Evolutionary conservation across 2,888 invertebrate species (phyloP).

Genomic region (Keiferia lycopersicella): DNA sequence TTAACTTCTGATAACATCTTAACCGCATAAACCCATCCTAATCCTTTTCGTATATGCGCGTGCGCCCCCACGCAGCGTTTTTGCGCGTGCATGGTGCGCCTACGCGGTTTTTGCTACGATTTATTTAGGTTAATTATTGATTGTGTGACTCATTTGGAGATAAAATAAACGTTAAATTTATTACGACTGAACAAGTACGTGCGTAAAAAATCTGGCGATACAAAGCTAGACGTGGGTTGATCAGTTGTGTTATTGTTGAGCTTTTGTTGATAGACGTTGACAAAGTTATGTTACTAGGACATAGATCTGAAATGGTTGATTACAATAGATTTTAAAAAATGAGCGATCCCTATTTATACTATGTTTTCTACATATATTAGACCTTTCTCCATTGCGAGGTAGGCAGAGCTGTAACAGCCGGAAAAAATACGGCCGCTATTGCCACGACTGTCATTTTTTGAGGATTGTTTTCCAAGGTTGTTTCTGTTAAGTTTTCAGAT

Average conservation of each 20-base stretch:
- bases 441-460: no score
- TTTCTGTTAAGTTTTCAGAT: no score
- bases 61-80: neutral
- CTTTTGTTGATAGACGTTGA: neutral
- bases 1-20: no score
- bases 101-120: neutral
- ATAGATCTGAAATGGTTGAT: no score
- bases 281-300: no score
- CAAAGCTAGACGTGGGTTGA: neutral
- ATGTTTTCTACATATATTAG: no score
- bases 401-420: no score
- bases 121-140: slow-evolving; percentile 17
- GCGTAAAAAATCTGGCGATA: slow-evolving; percentile 1
- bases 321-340: no score
- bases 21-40: neutral
- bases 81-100: neutral
- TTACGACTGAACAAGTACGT: neutral
- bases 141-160: slow-evolving; percentile 6
- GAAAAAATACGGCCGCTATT: no score
- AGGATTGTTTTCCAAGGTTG: no score
- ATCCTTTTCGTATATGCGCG: neutral
- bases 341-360: no score
- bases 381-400: no score
- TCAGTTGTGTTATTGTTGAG: neutral
- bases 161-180: neutral